Conservation (phyloP, 2,888 invertebrate genomes). For the Calameuta pallipes region DNA sequence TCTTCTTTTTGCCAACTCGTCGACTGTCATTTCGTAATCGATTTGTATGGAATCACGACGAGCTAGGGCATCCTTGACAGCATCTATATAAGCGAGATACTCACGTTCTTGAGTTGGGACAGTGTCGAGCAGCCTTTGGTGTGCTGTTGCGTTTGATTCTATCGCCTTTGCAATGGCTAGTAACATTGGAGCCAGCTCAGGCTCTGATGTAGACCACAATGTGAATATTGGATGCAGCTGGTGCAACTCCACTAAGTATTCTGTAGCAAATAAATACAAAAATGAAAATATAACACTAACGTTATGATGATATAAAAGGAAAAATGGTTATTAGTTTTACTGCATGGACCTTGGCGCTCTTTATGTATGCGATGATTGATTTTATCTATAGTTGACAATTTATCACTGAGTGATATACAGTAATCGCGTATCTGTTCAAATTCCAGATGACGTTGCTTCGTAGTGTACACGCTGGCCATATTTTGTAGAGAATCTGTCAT, state of each 20-base stretch:
- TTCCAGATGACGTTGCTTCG: slow-evolving; percentile 72
- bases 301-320: neutral
- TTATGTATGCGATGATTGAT: slow-evolving; percentile 75
- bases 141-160: slow-evolving; percentile 68
- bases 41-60: slow-evolving; percentile 75
- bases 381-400: slow-evolving; percentile 73
- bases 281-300: neutral
- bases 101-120: slow-evolving; percentile 70
- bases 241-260: slow-evolving; percentile 70
- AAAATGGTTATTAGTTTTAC: neutral
- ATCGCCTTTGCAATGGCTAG: slow-evolving; percentile 67
- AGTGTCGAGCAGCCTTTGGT: slow-evolving; percentile 66
- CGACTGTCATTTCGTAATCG: slow-evolving; percentile 73
- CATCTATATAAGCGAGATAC: slow-evolving; percentile 75
- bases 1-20: slow-evolving; percentile 73
- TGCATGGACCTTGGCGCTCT: slow-evolving; percentile 69
- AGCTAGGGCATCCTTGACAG: slow-evolving; percentile 74
- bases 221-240: slow-evolving; percentile 73
- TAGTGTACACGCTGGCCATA: slow-evolving; percentile 68
- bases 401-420: slow-evolving; percentile 72
- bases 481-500: slow-evolving; percentile 72
- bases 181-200: slow-evolving; percentile 67
- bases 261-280: slow-evolving; percentile 46
- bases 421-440: slow-evolving; percentile 75
- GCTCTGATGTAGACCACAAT: slow-evolving; percentile 73